A percentile compares a stretch with the other conserved stretches of the same genome.
Conservation (phyloP, 92 coral and sea anemone genomes). For the Parazoanthus darwini region DNA sequence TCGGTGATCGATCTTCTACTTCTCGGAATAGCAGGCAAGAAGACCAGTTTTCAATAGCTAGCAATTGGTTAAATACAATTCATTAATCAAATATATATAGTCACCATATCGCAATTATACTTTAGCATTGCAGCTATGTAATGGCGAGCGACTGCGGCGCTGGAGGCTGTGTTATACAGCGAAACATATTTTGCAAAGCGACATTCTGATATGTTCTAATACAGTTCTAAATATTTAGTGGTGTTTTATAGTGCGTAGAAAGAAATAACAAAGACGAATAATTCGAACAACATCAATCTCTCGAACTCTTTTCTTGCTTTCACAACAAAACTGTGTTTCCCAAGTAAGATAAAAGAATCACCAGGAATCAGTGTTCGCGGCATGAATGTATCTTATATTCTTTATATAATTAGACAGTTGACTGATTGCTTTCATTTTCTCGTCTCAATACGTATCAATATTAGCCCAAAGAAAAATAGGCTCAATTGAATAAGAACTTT, state of each 20-base stretch:
- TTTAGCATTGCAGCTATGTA: neutral
- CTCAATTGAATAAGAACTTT: neutral
- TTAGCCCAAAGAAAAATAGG: too few species aligned
- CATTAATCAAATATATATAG: neutral
- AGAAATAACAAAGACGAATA: too few species aligned
- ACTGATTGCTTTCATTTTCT: neutral
- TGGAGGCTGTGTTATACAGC: too few species aligned
- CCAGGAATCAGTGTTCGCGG: neutral
- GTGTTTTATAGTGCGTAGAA: too few species aligned
- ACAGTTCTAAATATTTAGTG: too few species aligned
- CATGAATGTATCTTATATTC: neutral
- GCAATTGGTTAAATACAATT: neutral
- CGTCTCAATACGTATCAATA: neutral
- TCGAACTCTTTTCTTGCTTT: too few species aligned
- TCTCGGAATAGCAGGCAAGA: neutral
- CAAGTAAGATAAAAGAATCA: neutral
- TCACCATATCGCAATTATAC: neutral
- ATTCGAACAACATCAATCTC: too few species aligned
- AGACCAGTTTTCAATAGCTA: neutral
- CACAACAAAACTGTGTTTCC: neutral
- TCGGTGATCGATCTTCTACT: too few species aligned
- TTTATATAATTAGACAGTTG: neutral
- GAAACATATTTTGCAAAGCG: too few species aligned
- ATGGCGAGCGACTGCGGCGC: too few species aligned
- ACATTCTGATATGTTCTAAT: too few species aligned